Evolutionary conservation across 1,140 invertebrate genomes (phyloP).

Genomic region (Aethina tumida): DNA sequence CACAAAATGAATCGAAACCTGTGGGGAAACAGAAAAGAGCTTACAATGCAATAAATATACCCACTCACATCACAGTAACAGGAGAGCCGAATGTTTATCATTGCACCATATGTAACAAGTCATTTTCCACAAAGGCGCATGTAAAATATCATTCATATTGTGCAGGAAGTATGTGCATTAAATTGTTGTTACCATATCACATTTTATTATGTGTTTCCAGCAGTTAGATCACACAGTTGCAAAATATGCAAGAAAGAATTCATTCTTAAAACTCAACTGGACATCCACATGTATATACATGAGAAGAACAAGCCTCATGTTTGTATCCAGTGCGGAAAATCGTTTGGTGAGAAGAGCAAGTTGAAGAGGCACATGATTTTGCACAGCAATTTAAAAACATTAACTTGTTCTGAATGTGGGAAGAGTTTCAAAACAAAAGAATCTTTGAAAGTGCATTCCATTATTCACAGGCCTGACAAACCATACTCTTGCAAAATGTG

Average conservation of each 20-base stretch:
- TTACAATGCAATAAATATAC: constrained; percentile 20
- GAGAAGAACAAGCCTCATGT: constrained; percentile 27
- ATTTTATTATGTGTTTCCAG: constrained; percentile 31
- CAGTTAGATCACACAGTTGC: constrained; percentile 33
- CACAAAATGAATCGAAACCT: background rate
- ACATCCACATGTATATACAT: constrained; percentile 31
- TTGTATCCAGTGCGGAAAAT: constrained; percentile 30
- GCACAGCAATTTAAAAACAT: constrained; percentile 27
- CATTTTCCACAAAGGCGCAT: constrained; percentile 29
- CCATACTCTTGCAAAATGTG: constrained; percentile 41
- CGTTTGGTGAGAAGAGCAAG: constrained; percentile 29
- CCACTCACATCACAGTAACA: constrained; percentile 24
- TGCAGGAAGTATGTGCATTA: constrained; percentile 21
- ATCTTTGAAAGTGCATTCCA: constrained; percentile 35
- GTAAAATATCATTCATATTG: constrained; percentile 34
- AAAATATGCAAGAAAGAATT: constrained; percentile 31
- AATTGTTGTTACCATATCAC: too few species aligned
- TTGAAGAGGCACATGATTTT: constrained; percentile 28
- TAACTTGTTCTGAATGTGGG: constrained; percentile 36
- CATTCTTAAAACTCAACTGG: constrained; percentile 30
- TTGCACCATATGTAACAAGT: constrained; percentile 32
- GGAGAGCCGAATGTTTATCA: constrained; percentile 22
- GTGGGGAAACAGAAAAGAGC: constrained; percentile 13
- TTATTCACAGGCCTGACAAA: constrained; percentile 42
- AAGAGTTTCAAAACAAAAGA: constrained; percentile 38